A percentile compares a stretch with the other conserved stretches of the same genome.
These are phyloP conservation scores for Candoia aspera DNA, from an alignment of 2,113 vertebrate genomes.

Conservation along the genomic window DNA sequence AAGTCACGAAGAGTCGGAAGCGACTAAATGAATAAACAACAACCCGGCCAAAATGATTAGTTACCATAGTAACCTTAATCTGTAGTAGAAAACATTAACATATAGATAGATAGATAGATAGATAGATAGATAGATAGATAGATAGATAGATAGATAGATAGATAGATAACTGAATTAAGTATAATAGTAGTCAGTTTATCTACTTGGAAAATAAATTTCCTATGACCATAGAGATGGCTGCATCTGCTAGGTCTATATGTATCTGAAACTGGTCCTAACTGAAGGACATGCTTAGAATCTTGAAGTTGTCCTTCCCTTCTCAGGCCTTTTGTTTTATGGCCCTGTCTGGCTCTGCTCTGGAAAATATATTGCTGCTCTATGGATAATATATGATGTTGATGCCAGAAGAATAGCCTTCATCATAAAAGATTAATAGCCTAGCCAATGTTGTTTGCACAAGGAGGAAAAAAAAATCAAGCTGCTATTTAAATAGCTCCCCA, in stretches of 20 bases:
- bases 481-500: background rate
- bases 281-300: background rate
- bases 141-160: too few species aligned
- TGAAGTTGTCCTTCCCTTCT: background rate
- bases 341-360: background rate
- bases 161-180: background rate
- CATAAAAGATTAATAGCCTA: conserved; percentile 10
- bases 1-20: too few species aligned
- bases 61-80: too few species aligned
- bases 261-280: background rate
- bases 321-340: background rate
- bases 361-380: background rate
- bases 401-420: background rate
- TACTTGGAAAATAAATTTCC: background rate
- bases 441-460: background rate
- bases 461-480: background rate
- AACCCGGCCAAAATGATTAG: too few species aligned
- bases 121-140: too few species aligned
- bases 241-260: background rate
- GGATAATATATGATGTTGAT: background rate
- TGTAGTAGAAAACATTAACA: too few species aligned
- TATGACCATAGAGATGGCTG: background rate
- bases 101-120: too few species aligned
- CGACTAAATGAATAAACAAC: too few species aligned
- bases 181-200: background rate